Base-by-base conservation (phyloP, 2,888 invertebrate species). In the Cheilosia soror region DNA sequence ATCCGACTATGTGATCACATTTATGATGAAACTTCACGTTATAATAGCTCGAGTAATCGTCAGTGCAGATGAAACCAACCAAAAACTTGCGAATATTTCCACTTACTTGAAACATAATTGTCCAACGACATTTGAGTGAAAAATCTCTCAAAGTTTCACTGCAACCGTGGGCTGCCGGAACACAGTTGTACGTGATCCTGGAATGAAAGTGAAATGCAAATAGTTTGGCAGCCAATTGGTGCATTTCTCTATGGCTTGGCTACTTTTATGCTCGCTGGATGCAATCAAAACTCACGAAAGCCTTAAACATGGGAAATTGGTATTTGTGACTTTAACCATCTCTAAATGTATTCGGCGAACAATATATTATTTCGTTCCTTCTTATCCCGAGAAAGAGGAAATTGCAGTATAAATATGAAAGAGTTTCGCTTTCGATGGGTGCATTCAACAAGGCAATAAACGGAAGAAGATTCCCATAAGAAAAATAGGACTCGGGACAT, bases 381-480 rank as follows among this genome's bases (percentile, higher is more conserved):
- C 49, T 20, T 9, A 11, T 49, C 49, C 49, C 4, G 2, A 49
- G 4, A 9, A 25, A 11, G 11, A 6, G 20, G 20, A 25, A 49
- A 25, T 49, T 11, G 15, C 2, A 15, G n/a, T 5, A 44, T 44
- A 44, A 44, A 47, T 15, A 47, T 47, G 15, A n/a, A 47, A 4
- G 13, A 11, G 11, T 57, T 57, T 37, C 31, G 15, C 31, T 31
- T 5, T 51, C 13, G 13, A 13, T 27, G 51, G 5, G 13, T 51
- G 4, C 55, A 55, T 57, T 57, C 57, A 33, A 57, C 15, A 55
- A 15, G 55, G 31, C 55, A 7, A 20, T 37, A n/a, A 37, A 20
- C 9, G 57, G 27, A 57, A 15, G 57, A 20, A 20, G 20, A 33
- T 7, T 37, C 11, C 9, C 57, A n/a, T n/a, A 0, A 57, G 9